Evolutionary conservation across 2,113 vertebrate species (phyloP).

Genomic region (Microtus oregoni): DNA sequence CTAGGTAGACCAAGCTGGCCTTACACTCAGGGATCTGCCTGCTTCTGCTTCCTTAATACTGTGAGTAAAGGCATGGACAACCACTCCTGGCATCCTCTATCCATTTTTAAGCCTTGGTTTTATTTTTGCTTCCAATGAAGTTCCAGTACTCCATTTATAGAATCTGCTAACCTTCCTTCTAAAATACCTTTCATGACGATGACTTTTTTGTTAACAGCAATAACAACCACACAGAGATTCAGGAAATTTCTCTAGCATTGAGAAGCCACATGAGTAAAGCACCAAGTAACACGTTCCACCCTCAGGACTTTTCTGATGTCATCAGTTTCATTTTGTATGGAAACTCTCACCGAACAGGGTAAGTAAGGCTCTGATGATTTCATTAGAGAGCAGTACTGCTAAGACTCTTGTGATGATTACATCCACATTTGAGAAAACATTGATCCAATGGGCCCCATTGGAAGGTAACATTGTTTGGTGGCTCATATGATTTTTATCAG

Average conservation of each 20-base stretch:
- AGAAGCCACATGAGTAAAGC: slow-evolving; percentile 96
- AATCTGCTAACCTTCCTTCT: not conserved
- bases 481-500: not conserved
- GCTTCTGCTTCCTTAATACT: not conserved
- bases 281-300: slow-evolving; percentile 97
- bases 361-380: slow-evolving; percentile 86
- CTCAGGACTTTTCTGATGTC: slow-evolving; percentile 98
- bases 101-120: slow-evolving; percentile 39
- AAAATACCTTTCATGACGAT: not conserved
- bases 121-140: slow-evolving; percentile 25
- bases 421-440: slow-evolving; percentile 34
- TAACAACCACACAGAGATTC: slow-evolving; percentile 94
- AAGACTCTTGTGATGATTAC: not conserved
- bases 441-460: not conserved
- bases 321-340: slow-evolving; percentile 99
- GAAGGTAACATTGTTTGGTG: slow-evolving; percentile 32
- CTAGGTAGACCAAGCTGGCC: not conserved
- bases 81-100: not conserved
- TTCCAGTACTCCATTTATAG: not conserved
- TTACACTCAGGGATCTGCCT: not conserved
- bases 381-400: not conserved
- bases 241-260: slow-evolving; percentile 95
- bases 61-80: not conserved
- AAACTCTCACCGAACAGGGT: slow-evolving; percentile 96
- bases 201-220: slow-evolving; percentile 88